phyloP scores from a whole-genome alignment of 2,113 vertebrate genomes.

The Lophius piscatorius region DNA sequence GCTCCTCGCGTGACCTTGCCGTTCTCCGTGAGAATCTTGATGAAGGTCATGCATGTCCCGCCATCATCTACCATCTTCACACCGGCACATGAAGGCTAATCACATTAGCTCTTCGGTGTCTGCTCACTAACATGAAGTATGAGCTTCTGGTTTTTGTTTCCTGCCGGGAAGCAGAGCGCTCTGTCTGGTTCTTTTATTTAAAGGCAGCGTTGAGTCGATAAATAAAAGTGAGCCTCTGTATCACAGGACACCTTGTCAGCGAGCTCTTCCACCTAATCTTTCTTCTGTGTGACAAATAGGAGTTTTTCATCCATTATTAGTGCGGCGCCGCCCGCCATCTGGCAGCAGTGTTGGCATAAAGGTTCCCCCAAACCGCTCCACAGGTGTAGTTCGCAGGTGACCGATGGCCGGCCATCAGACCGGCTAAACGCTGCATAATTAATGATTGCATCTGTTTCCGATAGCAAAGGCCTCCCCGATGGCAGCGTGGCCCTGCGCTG shows the following conservation, averaged over 20 bases:
- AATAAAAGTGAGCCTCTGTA: slow-evolving; percentile 37
- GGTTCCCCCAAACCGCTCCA: slow-evolving; percentile 57
- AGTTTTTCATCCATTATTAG: slow-evolving; percentile 63
- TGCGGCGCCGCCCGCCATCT: slow-evolving; percentile 62
- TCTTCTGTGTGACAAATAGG: slow-evolving; percentile 63
- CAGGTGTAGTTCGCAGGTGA: slow-evolving; percentile 64
- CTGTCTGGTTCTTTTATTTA: slow-evolving; percentile 19
- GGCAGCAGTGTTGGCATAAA: slow-evolving; percentile 51
- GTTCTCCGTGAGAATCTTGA: slow-evolving; percentile 26
- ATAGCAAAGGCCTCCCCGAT: slow-evolving; percentile 49
- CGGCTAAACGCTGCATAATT: slow-evolving; percentile 74
- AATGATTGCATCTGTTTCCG: slow-evolving; percentile 72
- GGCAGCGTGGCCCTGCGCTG: slow-evolving; percentile 33
- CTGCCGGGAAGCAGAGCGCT: no score
- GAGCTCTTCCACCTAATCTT: slow-evolving; percentile 54
- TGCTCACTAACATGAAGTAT: slow-evolving; percentile 13
- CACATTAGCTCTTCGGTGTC: slow-evolving; percentile 21
- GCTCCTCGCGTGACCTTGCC: slow-evolving; percentile 41
- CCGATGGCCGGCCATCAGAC: slow-evolving; percentile 63
- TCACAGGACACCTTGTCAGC: slow-evolving; percentile 41
- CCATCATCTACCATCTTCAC: slow-evolving; percentile 11
- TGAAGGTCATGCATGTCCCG: slow-evolving; percentile 53
- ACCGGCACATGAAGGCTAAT: slow-evolving; percentile 31
- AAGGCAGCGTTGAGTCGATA: slow-evolving; percentile 32
- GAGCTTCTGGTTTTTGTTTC: no score